phyloP scores from a whole-genome alignment of 2,113 vertebrate genomes.

The Antidorcas marsupialis region DNA sequence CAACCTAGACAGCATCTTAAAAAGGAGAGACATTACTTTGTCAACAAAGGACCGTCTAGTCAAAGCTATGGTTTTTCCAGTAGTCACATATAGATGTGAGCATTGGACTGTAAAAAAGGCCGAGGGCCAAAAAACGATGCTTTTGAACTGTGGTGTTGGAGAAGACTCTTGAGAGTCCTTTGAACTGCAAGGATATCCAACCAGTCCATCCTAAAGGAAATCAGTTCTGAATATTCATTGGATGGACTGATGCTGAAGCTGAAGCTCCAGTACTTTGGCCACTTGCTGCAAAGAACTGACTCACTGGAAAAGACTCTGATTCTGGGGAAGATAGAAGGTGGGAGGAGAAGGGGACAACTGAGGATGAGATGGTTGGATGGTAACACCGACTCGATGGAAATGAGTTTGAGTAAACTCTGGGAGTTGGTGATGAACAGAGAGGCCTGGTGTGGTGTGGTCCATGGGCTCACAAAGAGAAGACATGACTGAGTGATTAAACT shows the following conservation, averaged over 20 bases:
- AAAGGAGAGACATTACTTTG: not conserved
- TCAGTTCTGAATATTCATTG: not conserved
- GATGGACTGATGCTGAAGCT: not conserved
- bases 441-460: not conserved
- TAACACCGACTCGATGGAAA: not conserved
- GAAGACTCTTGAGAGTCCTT: not conserved
- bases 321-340: not conserved
- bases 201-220: not conserved
- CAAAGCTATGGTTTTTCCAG: not conserved
- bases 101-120: not conserved
- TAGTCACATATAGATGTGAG: not conserved
- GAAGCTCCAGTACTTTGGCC: too few species aligned
- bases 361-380: not conserved
- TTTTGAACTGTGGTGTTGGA: not conserved
- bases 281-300: too few species aligned
- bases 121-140: rapidly evolving
- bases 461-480: not conserved
- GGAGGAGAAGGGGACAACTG: not conserved
- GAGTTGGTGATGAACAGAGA: not conserved
- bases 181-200: not conserved
- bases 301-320: not conserved
- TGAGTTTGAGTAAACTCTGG: not conserved
- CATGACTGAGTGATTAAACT: not conserved
- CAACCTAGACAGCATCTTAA: not conserved
- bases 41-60: rapidly evolving